Base-by-base conservation (phyloP, 2,797 vertebrate species). In the Schizopygopsis malacanthus region DNA sequence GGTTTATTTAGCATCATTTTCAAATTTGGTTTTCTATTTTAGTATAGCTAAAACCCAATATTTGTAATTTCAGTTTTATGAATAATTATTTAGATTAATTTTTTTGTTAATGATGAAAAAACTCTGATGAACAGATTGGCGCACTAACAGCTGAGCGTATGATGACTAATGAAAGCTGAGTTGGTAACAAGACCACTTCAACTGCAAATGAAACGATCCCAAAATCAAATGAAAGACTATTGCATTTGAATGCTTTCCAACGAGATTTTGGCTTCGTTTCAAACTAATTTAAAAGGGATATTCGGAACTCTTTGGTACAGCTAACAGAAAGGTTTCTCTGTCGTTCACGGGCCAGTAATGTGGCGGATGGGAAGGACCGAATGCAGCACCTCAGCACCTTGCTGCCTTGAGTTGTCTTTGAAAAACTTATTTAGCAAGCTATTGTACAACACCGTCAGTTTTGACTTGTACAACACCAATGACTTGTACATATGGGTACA, bases 141-240 rank as follows among this genome's bases (percentile, higher is more conserved):
- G 6, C 18, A 39, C 33, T 39, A 45, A 41, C 18, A 22, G 4
- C 13, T 52, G 52, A 20, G 33, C 5, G 39, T 12, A n/a, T 28
- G n/a, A 37, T 65, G 7, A 75, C 33, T 28, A 77, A 84, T 41
- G n/a, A 52, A 41, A 69, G 61, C 63, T 25, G 70, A 59, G 65
- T 5, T 54, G 50, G n/a, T 61, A 56, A 56, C 45, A 67, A 77
- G 15, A 77, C 63, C 18, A 79, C 22, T 71, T 85, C 50, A 80
- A 45, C 71, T 18, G 39, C 56, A 33, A 79, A 63, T 50, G 7
- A 79, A 65, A 37, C 83, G 6, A 79, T 79, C 63, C 63, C 73
- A 79, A 84, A 84, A 84, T 78, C 83, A 79, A 78, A 84, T 84
- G 50, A 84, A 79, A 50, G 65, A 79, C 83, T 85, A 65, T 20